Base-by-base conservation (phyloP, 2,888 invertebrate species). In the Pantelozetes paolii region DNA sequence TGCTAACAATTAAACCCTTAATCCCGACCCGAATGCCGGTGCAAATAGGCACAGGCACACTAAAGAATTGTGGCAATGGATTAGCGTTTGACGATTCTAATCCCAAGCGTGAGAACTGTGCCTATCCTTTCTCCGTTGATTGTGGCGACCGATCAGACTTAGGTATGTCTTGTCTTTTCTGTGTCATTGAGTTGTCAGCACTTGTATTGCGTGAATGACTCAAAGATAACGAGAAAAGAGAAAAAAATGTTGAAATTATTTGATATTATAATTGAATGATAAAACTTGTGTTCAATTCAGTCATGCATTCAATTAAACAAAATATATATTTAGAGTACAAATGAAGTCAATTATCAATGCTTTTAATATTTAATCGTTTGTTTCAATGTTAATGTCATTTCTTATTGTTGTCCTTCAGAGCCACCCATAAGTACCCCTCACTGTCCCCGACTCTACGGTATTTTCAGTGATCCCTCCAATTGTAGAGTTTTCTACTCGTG, bases 401-500 rank as follows among this genome's bases (percentile, higher is more conserved):
- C 36, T 36, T 36, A 9, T 36, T 48, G 5, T 3, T 48, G 15
- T 9, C 2, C 18, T 5, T 15, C 81, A 91, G 92, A 94, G 83
- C 91, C 92, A 40, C 88, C 94, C 80, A 89, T 94, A 81, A 84
- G 89, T 75, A 89, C 92, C 23, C 86, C 91, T 15, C 92, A 94
- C 83, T 94, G 94, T 82, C 83, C 89, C 64, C 86, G 94, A 75
- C 84, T 94, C 78, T 94, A 94, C 83, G 94, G 94, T 81, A 94
- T 94, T 85, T 94, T 94, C 87, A 84, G 92, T 77, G 94, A 94
- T 81, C 90, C 89, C 73, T 85, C 85, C 79, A 91, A 92, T 83
- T 94, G 94, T 82, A 92, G 93, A 71, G 90, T 91, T 20, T 94
- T 94, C 90, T 94, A 94, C 92, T 94, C 93, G 84, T 94, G 94